Evolutionary conservation across 2,113 vertebrate genomes (phyloP), one percentile per base, ranked within the genome.

Genomic region (Pituophis catenifer): DNA sequence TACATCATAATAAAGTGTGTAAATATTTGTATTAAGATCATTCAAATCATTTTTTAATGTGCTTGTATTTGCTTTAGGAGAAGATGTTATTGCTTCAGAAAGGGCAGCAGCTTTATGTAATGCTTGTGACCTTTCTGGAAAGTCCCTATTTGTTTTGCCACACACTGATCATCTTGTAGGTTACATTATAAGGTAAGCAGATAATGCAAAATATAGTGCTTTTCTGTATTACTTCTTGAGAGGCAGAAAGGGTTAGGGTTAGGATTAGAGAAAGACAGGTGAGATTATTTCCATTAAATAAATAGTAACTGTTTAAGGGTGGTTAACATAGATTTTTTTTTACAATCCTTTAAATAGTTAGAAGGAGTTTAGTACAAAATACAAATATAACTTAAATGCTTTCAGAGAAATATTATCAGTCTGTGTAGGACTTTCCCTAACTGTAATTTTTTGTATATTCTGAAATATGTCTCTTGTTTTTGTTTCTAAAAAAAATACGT

Each of bases 131-230:
- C 98, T 99, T 75, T 99, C 99, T 3, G 99, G 99, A 5, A 99
- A 99, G 96, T 99, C 99, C 2, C 97, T 99, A 53, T 99, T 99
- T 59, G 99, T 99, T 0, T 97, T 99, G 93, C 99, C 99, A 1
- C 99, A 99, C 96, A 99, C 99, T 0, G 99, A 99, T 96, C 99
- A 99, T 96, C 97, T 99, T 5, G 99, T 99, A 94, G 99, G 99
- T 87, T 99, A 99, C 92, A 99, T 99, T 92, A 99, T 99, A 97
- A 98, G 99, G 99, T 99, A 89, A 96, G 94, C 93, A 57, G 57
- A 70, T 94, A 70, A 62, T 88, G 5, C 1, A 26, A 91, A 87
- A 54, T 2, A 4, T 0, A 52, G 86, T 48, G 1, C 1, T 57
- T 93, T 95, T n/a, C 12, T 88, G 2, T 1, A 2, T 50, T 50